Conservation (phyloP, 2,113 vertebrate genomes). For the Vireo altiloquus region DNA sequence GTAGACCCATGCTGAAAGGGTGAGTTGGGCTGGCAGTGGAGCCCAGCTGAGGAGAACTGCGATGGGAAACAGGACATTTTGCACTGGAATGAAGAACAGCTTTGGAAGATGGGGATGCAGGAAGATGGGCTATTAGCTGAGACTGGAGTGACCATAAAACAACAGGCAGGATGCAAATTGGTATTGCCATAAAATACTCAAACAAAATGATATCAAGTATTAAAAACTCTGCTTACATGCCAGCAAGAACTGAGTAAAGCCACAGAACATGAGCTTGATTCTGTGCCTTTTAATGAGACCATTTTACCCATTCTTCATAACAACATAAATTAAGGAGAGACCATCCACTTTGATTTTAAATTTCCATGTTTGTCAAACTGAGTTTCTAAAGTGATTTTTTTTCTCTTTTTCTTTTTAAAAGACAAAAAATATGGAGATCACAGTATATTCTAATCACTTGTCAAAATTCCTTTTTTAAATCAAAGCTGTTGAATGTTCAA, state of each 20-base stretch:
- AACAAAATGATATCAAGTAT: not conserved
- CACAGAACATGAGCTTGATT: not conserved
- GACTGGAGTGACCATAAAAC: not conserved
- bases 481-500: constrained; percentile 31
- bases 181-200: not conserved
- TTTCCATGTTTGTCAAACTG: not conserved
- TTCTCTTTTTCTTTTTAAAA: not conserved
- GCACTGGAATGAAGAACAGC: not conserved
- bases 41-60: not conserved
- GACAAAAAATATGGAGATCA: not conserved
- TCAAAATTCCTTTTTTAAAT: constrained; percentile 10
- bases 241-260: not conserved
- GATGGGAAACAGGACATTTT: not conserved
- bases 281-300: not conserved
- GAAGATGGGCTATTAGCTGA: not conserved
- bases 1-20: not conserved
- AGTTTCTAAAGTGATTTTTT: not conserved
- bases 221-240: not conserved
- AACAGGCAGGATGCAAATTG: not conserved
- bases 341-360: not conserved
- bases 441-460: constrained; percentile 13
- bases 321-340: not conserved
- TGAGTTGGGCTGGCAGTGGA: not conserved
- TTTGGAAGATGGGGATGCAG: not conserved
- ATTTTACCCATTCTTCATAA: not conserved